Percentiles rank a stretch among this genome's conserved stretches.
These are phyloP conservation scores for Syrmaticus mikado DNA, from an alignment of 2,113 vertebrate genomes.

Conservation along the genomic window DNA sequence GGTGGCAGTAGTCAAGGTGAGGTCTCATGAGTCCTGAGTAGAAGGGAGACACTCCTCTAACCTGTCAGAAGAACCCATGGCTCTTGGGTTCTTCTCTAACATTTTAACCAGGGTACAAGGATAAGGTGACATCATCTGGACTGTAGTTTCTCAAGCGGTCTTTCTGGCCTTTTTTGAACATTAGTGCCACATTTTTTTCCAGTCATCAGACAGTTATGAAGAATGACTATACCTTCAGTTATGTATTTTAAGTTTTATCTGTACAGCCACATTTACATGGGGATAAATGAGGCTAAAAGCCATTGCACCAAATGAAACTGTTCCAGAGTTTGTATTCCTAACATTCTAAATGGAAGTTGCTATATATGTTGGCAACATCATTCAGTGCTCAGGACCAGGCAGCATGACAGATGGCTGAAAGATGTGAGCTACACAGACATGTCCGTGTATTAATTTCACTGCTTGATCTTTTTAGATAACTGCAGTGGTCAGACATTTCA, in stretches of 20 bases:
- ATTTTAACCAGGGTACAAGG: background rate
- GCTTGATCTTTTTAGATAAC: background rate
- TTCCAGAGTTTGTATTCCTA: background rate
- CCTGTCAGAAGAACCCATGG: background rate
- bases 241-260: background rate
- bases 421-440: background rate
- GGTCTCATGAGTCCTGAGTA: no score
- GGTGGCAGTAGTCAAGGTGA: rapidly evolving
- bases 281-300: background rate
- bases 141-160: background rate
- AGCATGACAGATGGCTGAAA: background rate
- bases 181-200: background rate
- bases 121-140: background rate
- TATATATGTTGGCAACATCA: background rate
- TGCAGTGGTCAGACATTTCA: background rate
- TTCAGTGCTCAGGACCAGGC: background rate
- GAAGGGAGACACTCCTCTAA: no score
- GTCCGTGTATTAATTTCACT: background rate
- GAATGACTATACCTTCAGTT: background rate
- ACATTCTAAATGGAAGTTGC: background rate
- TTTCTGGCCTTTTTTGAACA: background rate
- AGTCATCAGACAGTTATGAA: background rate
- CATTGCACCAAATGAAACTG: background rate
- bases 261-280: background rate
- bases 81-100: background rate